Evolutionary conservation across 1,140 invertebrate species (phyloP), one percentile per base, ranked within the genome.

Genomic region (Delia radicum): DNA sequence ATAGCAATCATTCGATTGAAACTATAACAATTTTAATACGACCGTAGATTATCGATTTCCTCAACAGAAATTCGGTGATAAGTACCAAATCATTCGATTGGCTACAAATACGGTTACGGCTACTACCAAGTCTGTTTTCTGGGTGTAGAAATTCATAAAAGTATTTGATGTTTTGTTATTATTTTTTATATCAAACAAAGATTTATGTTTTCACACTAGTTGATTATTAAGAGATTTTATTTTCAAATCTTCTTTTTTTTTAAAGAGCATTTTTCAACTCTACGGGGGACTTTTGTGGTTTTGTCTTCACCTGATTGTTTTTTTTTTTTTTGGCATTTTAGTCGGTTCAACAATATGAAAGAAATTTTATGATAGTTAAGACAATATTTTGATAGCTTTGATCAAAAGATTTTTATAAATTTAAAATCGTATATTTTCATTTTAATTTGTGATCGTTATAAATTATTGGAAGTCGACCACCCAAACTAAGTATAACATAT

Each of bases 381-480:
- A 31, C 33, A 69, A 69, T 69, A 69, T 69, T 69, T 69, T 31
- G 29, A 37, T 69, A 55, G 4, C n/a, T 55, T 55, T 31, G 65
- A 69, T 69, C 65, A 69, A 69, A 69, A 24, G 65, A 69, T 37
- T 69, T 69, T 69, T 55, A 55, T 55, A 55, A 55, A 55, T 55
- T 55, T 21, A n/a, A 55, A 55, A 18, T 55, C 48, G 48, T 55
- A 55, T 21, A 55, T 55, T 55, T 21, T 55, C n/a, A 55, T 18
- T 55, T 55, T 55, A 55, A 55, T 55, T 21, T 18, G 48, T 21
- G n/a, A 55, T 21, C 24, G 48, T 55, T 55, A 5, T 5, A 21
- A 42, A 42, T 33, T 33, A 33, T 33, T 33, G 7, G 37, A 10
- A 10, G 31, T 10, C 31, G 31, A 33, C 31, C 37, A 42, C 37